Evolutionary conservation across 2,797 vertebrate species (phyloP).

Genomic region (Coregonus suidteri): DNA sequence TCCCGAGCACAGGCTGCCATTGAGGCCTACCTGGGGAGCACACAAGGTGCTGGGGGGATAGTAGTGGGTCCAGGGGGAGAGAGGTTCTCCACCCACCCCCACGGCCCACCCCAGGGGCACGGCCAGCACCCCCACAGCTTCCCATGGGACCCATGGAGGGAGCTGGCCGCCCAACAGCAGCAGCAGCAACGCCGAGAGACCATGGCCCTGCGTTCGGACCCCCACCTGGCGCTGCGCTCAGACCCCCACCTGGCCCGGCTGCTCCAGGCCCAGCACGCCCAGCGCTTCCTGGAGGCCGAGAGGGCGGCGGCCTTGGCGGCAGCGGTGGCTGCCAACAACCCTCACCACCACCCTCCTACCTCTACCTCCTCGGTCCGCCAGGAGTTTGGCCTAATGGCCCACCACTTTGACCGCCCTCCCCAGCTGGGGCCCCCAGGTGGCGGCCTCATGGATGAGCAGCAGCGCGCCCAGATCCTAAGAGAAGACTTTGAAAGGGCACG

Average conservation of each 20-base stretch:
- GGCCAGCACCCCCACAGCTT: slow-evolving; percentile 75
- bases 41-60: slow-evolving; percentile 65
- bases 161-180: slow-evolving; percentile 69
- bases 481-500: slow-evolving; percentile 84
- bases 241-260: slow-evolving; percentile 75
- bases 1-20: slow-evolving; percentile 60
- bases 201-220: slow-evolving; percentile 57
- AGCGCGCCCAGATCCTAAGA: slow-evolving; percentile 81
- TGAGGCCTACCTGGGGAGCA: slow-evolving; percentile 71
- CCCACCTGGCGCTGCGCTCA: slow-evolving; percentile 33
- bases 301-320: slow-evolving; percentile 69
- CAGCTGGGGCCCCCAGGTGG: slow-evolving; percentile 70
- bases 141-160: slow-evolving; percentile 82
- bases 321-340: slow-evolving; percentile 56
- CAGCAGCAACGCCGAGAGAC: slow-evolving; percentile 73
- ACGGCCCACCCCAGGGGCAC: slow-evolving; percentile 69
- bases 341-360: slow-evolving; percentile 75
- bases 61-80: slow-evolving; percentile 70
- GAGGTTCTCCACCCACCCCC: slow-evolving; percentile 67
- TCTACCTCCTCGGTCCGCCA: slow-evolving; percentile 66
- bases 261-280: slow-evolving; percentile 75
- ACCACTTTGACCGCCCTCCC: slow-evolving; percentile 71
- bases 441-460: slow-evolving; percentile 77
- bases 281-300: slow-evolving; percentile 76
- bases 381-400: slow-evolving; percentile 75